Base-by-base conservation (phyloP, 2,888 invertebrate species). In the Phyllotreta cruciferae region DNA sequence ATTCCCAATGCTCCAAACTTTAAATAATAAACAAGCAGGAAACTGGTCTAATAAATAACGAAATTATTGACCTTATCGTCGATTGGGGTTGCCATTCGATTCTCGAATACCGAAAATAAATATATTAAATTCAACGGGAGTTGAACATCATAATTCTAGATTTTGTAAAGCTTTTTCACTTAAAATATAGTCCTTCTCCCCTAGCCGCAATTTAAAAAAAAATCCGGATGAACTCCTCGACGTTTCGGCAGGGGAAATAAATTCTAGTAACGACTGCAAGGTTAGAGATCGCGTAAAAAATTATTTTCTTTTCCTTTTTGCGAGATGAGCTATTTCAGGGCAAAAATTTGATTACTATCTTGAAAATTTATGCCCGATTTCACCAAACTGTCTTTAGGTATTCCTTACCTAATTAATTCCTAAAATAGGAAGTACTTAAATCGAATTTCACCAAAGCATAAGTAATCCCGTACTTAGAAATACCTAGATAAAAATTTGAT, bases 101-200 rank as follows among this genome's bases (percentile, higher is more conserved):
- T 44, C 10, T 10, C 9, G 44, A 47, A 47, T 14, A 47, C 62
- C 37, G 42, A 41, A 55, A 62, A 45, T 60, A 68, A 65, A 66
- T 69, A 68, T 62, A 68, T 70, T 69, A 69, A 72, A 70, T 71
- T 71, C 71, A 66, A 67, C 66, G 57, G 57, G 60, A 64, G 64
- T 69, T 65, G 62, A 69, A 66, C 69, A 68, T 71, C 69, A 72
- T 71, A 72, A 71, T 68, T 71, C 68, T 66, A 58, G 66, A 65
- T 66, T 69, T 70, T 68, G 66, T 67, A 66, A 66, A 68, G 67
- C 67, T 64, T 69, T 69, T 64, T 64, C 67, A 56, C 65, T 62
- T 63, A 55, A 68, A 66, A 68, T 66, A 64, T 57, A 62, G 64
- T 41, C 55, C 44, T 63, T 60, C 64, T 64, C 70, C 70, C 64